A percentile compares a stretch with the other conserved stretches of the same genome.
phyloP scores from a whole-genome alignment of 2,797 vertebrate genomes.

The Eutrigla gurnardus region DNA sequence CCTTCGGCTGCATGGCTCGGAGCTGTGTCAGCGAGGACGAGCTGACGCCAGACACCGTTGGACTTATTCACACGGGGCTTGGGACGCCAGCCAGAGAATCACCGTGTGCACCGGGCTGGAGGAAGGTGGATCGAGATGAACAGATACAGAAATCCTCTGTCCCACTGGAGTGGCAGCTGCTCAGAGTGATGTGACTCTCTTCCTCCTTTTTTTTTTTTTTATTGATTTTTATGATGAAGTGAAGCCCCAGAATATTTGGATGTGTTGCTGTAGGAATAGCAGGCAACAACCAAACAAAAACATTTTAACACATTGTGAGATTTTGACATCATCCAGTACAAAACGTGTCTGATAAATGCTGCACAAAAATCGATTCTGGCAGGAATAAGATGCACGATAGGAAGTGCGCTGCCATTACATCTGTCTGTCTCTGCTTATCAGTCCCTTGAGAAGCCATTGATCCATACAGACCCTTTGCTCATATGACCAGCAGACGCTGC shows the following conservation, averaged over 20 bases:
- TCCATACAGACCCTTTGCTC: constrained; percentile 72
- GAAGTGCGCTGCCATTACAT: constrained; percentile 34
- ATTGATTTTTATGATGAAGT: constrained; percentile 4
- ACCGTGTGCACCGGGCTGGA: constrained; percentile 35
- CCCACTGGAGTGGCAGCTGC: constrained; percentile 49
- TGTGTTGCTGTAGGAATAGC: constrained; percentile 31
- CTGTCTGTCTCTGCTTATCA: constrained; percentile 61
- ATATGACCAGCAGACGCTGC: constrained; percentile 55
- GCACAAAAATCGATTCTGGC: constrained; percentile 40
- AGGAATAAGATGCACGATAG: constrained; percentile 30
- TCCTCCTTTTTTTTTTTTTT: background rate
- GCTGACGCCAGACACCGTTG: constrained; percentile 59
- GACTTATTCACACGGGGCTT: constrained; percentile 35
- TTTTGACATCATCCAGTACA: constrained; percentile 19
- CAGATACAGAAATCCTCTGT: constrained; percentile 52
- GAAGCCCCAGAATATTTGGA: constrained; percentile 15
- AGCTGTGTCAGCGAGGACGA: constrained; percentile 46
- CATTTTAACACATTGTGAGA: constrained; percentile 5
- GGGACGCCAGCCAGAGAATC: constrained; percentile 65
- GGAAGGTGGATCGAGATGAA: constrained; percentile 59
- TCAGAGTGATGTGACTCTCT: constrained; percentile 28
- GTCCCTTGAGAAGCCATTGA: constrained; percentile 68
- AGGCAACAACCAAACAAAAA: background rate
- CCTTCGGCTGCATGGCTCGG: constrained; percentile 19
- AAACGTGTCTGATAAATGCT: constrained; percentile 32